Conservation (phyloP, 2,113 vertebrate species). For the Gambusia holbrooki region DNA sequence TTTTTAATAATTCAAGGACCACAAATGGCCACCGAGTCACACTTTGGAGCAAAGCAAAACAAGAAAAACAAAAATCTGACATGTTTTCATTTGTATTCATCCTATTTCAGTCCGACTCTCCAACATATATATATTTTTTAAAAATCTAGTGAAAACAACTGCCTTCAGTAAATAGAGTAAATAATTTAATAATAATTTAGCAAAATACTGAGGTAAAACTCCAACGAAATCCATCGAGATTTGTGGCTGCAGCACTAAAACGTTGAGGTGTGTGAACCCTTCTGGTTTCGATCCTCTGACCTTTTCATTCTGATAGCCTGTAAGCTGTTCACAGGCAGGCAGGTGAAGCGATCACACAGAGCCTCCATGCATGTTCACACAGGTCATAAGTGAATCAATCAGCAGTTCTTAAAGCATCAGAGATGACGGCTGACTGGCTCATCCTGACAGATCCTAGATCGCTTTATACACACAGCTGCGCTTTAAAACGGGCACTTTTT, state of each 20-base stretch:
- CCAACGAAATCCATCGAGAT: not conserved
- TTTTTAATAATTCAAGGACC: no score
- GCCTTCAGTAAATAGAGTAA: not conserved
- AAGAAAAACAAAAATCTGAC: not conserved
- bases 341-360: no score
- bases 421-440: not conserved
- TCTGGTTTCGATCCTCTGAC: not conserved
- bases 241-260: not conserved
- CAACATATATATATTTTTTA: not conserved
- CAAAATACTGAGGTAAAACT: not conserved
- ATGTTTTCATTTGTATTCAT: not conserved
- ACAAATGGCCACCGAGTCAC: no score
- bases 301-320: not conserved
- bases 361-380: no score
- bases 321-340: not conserved
- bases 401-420: not conserved
- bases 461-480: not conserved
- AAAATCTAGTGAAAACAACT: not conserved
- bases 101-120: not conserved
- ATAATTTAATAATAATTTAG: not conserved
- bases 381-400: not conserved
- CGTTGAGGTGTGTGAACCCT: no score
- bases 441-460: no score
- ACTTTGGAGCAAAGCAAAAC: no score
- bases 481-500: not conserved